A percentile compares a stretch with the other conserved stretches of the same genome.
Conservation (phyloP, 2,113 vertebrate genomes). For the Leucoraja erinaceus region DNA sequence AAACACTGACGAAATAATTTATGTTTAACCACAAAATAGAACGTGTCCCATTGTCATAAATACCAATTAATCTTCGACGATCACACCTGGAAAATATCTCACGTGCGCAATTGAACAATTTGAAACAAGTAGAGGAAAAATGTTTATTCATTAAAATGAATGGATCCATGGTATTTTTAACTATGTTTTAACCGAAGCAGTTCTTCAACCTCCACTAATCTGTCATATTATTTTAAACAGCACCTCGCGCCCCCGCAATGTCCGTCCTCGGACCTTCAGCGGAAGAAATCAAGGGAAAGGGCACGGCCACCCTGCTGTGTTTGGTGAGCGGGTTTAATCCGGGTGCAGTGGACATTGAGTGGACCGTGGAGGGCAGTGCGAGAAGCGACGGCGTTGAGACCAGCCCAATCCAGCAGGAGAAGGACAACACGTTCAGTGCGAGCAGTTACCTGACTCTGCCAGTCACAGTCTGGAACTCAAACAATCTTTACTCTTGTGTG, state of each 20-base stretch:
- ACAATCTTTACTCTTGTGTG: not conserved
- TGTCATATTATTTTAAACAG: not conserved
- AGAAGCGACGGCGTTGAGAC: not conserved
- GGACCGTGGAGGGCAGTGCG: conserved; percentile 20
- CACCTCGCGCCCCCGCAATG: not conserved
- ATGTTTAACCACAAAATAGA: too few relatives aligned
- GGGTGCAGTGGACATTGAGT: conserved; percentile 11
- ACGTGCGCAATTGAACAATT: too few relatives aligned
- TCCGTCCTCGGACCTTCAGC: conserved; percentile 2
- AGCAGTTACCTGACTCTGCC: conserved; percentile 27
- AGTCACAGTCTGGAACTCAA: not conserved
- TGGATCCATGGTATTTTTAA: too few relatives aligned
- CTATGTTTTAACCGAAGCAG: not conserved
- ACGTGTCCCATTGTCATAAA: too few relatives aligned
- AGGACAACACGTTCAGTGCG: not conserved
- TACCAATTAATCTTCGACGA: too few relatives aligned
- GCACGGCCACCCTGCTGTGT: conserved; percentile 28
- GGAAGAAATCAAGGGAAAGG: not conserved
- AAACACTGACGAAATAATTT: too few relatives aligned
- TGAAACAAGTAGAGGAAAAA: too few relatives aligned
- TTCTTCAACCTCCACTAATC: not conserved
- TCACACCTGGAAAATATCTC: too few relatives aligned
- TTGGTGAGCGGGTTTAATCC: conserved; percentile 31
- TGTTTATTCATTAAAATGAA: too few relatives aligned
- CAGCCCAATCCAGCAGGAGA: not conserved